Evolutionary conservation across 2,888 invertebrate genomes (phyloP).

Genomic region (Adineta ricciae): DNA sequence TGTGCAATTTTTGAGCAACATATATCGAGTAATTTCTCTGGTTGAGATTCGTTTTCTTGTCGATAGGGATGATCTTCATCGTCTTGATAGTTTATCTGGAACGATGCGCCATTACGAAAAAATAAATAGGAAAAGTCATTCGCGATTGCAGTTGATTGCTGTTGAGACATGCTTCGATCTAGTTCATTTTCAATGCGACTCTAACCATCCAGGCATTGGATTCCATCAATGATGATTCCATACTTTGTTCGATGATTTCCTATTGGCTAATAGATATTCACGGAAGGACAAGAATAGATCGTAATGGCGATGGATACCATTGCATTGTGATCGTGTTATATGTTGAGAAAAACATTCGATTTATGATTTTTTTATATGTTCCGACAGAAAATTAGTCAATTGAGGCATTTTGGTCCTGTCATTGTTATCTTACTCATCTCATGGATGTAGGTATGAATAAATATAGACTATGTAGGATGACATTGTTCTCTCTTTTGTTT

Average conservation of each 20-base stretch:
- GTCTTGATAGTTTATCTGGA: conserved; percentile 24
- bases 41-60: background rate
- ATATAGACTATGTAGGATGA: background rate
- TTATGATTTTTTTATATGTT: background rate
- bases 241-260: background rate
- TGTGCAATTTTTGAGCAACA: conserved; percentile 27
- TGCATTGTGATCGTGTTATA: no score
- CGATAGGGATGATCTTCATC: background rate
- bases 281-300: background rate
- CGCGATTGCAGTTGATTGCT: background rate
- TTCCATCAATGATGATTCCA: background rate
- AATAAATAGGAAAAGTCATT: conserved; percentile 33
- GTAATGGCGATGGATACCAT: background rate
- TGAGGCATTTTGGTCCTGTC: conserved; percentile 26
- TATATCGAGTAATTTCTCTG: background rate
- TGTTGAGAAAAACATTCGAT: background rate
- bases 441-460: background rate
- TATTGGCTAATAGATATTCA: background rate
- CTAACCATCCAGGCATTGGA: background rate
- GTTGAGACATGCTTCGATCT: background rate
- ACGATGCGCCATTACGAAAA: conserved; percentile 32
- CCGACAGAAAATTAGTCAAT: conserved; percentile 16
- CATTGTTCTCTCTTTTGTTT: no score
- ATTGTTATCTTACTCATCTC: conserved; percentile 25
- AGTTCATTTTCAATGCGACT: no score